Evolutionary conservation across 1,140 invertebrate genomes (phyloP), one percentile per base, ranked within the genome.

Genomic region (Aplysia californica): DNA sequence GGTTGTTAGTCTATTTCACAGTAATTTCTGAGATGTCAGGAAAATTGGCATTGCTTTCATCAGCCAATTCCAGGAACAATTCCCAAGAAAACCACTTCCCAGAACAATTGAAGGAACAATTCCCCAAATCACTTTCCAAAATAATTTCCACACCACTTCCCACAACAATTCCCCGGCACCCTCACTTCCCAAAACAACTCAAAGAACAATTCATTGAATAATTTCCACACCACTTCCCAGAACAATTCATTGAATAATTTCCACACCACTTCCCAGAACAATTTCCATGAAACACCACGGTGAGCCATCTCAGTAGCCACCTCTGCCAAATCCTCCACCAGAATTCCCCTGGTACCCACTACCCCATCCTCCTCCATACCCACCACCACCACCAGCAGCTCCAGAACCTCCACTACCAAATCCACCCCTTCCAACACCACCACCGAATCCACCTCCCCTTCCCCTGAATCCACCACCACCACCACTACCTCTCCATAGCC

Each of bases 401-500:
- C 58, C 26, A 61, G 20, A 3, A 21, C 58, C 58, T 2, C 58
- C 38, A 41, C 71, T 38, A 10, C 71, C 50, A n/a, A 3, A 15
- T 26, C 36, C 58, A 64, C 44, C 35, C 39, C 23, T 20, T 36
- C 50, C 50, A 56, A 26, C 69, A 58, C 20, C 6, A 5, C 59
- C 72, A 65, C 61, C 61, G 23, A 55, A 39, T n/a, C 70, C 70
- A 4, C 69, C 44, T 58, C 5, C 31, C 5, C 69, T 20, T 3
- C 69, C 69, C 56, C 69, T 55, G 6, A 10, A 5, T 65, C 72
- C 56, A 1, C 61, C 59, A 39, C 59, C 35, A 64, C 15, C 38
- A 29, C 71, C 71, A 23, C 58, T 59, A 44, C 58, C 18, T 31
- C 58, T 23, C 56, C 36, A 65, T n/a, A 38, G 23, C 71, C 72